These are phyloP conservation scores for Zosterops hypoxanthus DNA, from an alignment of 2,113 vertebrate species.

Conservation along the genomic window DNA sequence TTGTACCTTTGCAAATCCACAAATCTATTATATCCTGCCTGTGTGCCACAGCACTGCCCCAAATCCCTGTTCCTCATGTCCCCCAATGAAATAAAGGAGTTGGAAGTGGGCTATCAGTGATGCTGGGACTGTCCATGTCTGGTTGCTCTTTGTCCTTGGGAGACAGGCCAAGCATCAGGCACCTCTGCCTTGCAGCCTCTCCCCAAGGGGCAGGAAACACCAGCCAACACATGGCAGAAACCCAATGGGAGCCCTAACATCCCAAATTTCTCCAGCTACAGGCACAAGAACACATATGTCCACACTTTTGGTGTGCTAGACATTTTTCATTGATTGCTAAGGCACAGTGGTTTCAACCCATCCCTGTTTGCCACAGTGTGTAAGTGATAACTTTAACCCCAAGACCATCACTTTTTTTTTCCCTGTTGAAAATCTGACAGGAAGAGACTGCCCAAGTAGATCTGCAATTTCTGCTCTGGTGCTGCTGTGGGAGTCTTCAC, in stretches of 20 bases:
- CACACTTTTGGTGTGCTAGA: not conserved
- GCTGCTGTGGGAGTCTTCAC: slow-evolving; percentile 40
- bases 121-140: not conserved
- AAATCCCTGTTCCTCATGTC: not conserved
- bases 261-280: not conserved
- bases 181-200: not conserved
- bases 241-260: not conserved
- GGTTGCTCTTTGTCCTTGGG: not conserved
- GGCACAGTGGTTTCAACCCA: not conserved
- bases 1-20: not conserved
- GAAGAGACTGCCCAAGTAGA: not conserved
- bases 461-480: not conserved
- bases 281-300: not conserved
- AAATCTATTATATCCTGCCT: not conserved
- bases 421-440: not conserved
- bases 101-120: not conserved
- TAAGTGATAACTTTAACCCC: not conserved
- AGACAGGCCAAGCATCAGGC: not conserved
- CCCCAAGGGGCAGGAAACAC: not conserved
- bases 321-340: not conserved
- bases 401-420: not conserved
- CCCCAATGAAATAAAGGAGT: not conserved
- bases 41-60: not conserved
- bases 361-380: not conserved
- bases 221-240: not conserved